Conservation (phyloP, 2,888 invertebrate genomes). For the Limenitis arthemis region DNA sequence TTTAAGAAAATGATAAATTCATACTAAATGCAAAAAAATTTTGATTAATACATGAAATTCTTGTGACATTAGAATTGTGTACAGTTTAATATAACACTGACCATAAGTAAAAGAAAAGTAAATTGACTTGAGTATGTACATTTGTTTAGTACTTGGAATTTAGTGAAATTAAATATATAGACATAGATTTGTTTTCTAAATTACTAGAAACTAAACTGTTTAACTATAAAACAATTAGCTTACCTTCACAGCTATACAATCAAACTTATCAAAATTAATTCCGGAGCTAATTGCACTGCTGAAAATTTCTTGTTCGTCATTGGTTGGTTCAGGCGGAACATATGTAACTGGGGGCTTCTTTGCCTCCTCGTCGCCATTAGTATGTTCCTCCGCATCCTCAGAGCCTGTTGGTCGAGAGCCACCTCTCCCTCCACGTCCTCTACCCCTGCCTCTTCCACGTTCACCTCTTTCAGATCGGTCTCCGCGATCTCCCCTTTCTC, state of each 20-base stretch:
- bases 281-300: conserved; percentile 81
- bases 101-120: too few species aligned
- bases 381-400: conserved; percentile 29
- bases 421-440: conserved; percentile 29
- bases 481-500: conserved; percentile 38
- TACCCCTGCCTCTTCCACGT: conserved; percentile 29
- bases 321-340: conserved; percentile 80
- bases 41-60: too few species aligned
- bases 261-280: conserved; percentile 93
- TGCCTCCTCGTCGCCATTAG: conserved; percentile 43
- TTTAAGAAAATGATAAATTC: too few species aligned
- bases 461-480: conserved; percentile 37
- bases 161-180: too few species aligned
- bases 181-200: too few species aligned
- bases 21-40: too few species aligned
- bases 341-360: conserved; percentile 70
- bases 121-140: too few species aligned
- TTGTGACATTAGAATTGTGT: too few species aligned
- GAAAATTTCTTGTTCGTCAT: conserved; percentile 80
- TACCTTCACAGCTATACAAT: conserved; percentile 90
- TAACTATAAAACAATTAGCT: conserved; percentile 33
- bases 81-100: too few species aligned
- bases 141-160: too few species aligned
- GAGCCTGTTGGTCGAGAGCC: conserved; percentile 23
- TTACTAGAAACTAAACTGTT: background rate